Evolutionary conservation across 2,888 invertebrate species (phyloP), one percentile per base, ranked within the genome.

Genomic region (Platerodrilus igneus): DNA sequence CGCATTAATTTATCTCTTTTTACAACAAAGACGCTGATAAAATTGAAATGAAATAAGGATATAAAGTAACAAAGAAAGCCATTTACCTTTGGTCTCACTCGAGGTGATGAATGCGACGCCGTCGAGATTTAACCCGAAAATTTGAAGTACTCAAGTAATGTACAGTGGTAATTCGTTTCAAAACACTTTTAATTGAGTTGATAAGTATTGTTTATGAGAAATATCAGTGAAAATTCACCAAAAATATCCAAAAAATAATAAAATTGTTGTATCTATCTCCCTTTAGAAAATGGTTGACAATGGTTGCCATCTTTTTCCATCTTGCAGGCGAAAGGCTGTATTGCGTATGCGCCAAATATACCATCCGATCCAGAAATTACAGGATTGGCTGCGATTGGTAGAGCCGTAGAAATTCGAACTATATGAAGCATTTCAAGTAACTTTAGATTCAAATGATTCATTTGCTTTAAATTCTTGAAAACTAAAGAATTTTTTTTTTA

Each of bases 201-300:
- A 21, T 21, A 21, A 21, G 21, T 5, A 21, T 21, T 5, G 10
- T 7, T 22, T 28, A 13, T 4, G 4, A 10, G 13, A 39, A 33
- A 26, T 30, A 21, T 9, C n/a, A 4, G 7, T 4, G 19, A 29
- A 37, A 34, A 20, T 37, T 35, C 22, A 33, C 36, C 41, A 37
- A 48, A 54, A 51, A 55, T 51, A 45, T 50, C 40, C 54, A 52
- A 57, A 63, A 64, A 59, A 56, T 50, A 49, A 37, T 60, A 66
- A 66, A 66, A 65, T 62, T 62, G 60, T 60, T 62, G 57, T 56
- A 59, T 69, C 68, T 67, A 60, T 69, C 69, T 69, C 69, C 65
- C 68, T 69, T 68, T 68, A 69, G 65, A 69, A 69, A 67, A 69
- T 68, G 68, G 69, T 66, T 61, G 67, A 66, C 60, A 59, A 63